Base-by-base conservation (phyloP, 2,888 invertebrate genomes). In the Agrochola lychnidis region DNA sequence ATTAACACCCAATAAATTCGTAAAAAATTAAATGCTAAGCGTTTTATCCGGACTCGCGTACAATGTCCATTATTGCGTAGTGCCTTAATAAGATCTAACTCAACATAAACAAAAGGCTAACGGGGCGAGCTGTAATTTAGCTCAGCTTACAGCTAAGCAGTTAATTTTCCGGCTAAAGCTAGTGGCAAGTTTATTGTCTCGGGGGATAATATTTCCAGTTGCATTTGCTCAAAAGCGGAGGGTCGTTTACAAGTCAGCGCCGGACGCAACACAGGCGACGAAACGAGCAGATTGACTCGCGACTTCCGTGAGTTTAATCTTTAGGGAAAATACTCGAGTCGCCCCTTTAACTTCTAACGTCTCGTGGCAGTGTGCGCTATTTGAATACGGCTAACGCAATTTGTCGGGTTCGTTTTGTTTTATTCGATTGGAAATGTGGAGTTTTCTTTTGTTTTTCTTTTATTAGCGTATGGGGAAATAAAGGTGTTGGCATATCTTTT, bases 251-350 rank as follows among this genome's bases (percentile, higher is more conserved):
- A 85, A 90, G 86, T 88, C 88, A 83, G 71, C 87, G 75, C 81
- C 70, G 81, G 87, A 87, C 86, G 84, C 63, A 59, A 64, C 87
- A 89, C 89, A 87, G 77, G 79, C 83, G 78, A 87, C 87, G 87
- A 91, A 91, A 91, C 90, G 89, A 90, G 86, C 87, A 88, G 91
- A 91, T 92, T 92, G 90, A 92, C 91, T 92, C 84, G 78, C 88
- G 83, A 85, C 76, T 87, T 85, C 89, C 76, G 64, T 53, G 79
- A 88, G 84, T 88, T 89, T 89, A 90, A 89, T 91, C 92, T 88
- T 90, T 25, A 75, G 91, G 91, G 91, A 88, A 90, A 91, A 91
- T 89, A 90, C 88, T 86, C 82, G 77, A 83, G 76, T 83, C 76
- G 68, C 81, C 69, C 84, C 84, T 82, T 84, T 81, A 82, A 86